Conservation (phyloP, 2,888 invertebrate genomes). For the Macrosiphum euphorbiae region DNA sequence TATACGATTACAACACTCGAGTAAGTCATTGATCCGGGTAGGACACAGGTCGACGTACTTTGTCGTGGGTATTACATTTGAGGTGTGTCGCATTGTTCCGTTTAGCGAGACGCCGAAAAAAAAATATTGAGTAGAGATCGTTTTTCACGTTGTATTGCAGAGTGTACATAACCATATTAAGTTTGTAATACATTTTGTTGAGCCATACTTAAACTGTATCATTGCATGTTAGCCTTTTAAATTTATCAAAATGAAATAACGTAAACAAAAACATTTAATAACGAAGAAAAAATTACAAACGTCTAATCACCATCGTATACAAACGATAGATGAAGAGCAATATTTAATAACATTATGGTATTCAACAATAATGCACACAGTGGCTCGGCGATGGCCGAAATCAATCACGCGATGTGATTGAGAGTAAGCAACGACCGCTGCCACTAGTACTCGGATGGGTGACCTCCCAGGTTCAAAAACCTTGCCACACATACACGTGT, state of each 20-base stretch:
- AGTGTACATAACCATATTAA: neutral
- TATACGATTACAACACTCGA: neutral
- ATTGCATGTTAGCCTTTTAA: neutral
- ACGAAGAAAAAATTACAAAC: neutral
- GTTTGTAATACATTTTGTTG: neutral
- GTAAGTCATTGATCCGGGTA: slow-evolving; percentile 17
- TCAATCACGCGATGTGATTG: too few relatives aligned
- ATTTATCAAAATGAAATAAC: neutral
- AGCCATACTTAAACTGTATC: neutral
- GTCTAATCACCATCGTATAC: neutral
- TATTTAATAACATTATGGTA: neutral
- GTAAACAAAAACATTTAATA: neutral
- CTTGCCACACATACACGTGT: too few relatives aligned
- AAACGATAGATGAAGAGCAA: neutral
- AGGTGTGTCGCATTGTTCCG: slow-evolving; percentile 25
- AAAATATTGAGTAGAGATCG: neutral
- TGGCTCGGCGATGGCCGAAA: too few relatives aligned
- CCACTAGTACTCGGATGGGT: too few relatives aligned
- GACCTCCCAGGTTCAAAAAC: too few relatives aligned
- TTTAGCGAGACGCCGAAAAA: neutral
- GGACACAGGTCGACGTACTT: slow-evolving; percentile 10
- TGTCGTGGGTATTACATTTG: neutral
- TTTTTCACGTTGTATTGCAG: neutral
- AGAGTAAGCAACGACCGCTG: too few relatives aligned
- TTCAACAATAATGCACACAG: neutral